Percentiles rank a stretch among this genome's conserved stretches.
phyloP scores from a whole-genome alignment of 1,140 invertebrate genomes.

The Leptopilina clavipes region DNA sequence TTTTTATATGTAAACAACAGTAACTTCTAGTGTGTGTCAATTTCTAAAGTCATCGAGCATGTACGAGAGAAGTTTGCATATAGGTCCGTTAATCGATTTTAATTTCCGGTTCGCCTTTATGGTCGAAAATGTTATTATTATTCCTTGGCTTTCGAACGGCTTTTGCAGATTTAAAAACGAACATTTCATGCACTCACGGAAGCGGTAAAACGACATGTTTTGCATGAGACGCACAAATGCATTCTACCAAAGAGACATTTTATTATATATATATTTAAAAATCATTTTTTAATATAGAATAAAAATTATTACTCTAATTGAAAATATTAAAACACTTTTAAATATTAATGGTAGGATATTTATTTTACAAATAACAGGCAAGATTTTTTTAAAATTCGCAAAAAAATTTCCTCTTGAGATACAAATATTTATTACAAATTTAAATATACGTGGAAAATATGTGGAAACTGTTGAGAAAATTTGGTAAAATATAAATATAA shows the following conservation, averaged over 20 bases:
- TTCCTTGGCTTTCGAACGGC: conserved; percentile 49
- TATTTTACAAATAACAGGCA: too few relatives aligned
- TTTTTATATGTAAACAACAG: neutral
- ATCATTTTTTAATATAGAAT: neutral
- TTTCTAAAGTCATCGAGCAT: conserved; percentile 3
- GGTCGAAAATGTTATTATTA: conserved; percentile 60
- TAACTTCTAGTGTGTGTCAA: conserved; percentile 47
- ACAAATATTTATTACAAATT: too few relatives aligned
- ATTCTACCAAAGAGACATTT: neutral
- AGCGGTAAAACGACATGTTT: conserved; percentile 39
- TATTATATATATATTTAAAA: neutral
- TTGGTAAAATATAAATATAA: neutral
- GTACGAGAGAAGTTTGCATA: conserved; percentile 39
- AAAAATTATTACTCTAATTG: too few relatives aligned
- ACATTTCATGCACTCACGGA: conserved; percentile 44
- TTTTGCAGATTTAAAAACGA: conserved; percentile 43
- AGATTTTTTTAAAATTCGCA: neutral
- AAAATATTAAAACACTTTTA: too few relatives aligned
- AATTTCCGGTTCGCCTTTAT: conserved; percentile 67
- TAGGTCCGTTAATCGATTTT: conserved; percentile 66
- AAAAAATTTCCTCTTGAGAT: too few relatives aligned
- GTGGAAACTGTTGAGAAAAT: too few relatives aligned
- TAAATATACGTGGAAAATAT: too few relatives aligned
- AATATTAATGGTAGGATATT: too few relatives aligned
- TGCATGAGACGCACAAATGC: neutral